phyloP scores from a whole-genome alignment of 2,888 invertebrate genomes.

The Macrosoma leucophasiata region DNA sequence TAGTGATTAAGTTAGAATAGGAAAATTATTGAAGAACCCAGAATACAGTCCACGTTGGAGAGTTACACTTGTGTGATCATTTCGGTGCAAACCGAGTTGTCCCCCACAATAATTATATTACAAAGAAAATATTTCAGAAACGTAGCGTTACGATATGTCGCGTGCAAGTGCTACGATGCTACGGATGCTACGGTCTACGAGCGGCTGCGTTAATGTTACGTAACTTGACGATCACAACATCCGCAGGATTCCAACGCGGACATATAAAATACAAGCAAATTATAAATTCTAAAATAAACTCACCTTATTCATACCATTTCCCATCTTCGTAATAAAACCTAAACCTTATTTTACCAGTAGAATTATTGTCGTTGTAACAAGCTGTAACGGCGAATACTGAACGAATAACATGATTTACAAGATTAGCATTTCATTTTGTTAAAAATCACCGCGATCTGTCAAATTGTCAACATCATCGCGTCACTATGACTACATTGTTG shows the following conservation, averaged over 20 bases:
- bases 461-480: constrained; percentile 58
- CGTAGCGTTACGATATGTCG: too few species aligned
- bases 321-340: constrained; percentile 66
- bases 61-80: too few species aligned
- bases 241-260: constrained; percentile 18
- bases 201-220: constrained; percentile 34
- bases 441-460: constrained; percentile 35
- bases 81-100: too few species aligned
- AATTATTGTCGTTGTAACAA: constrained; percentile 47
- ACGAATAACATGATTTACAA: constrained; percentile 39
- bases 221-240: constrained; percentile 29
- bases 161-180: too few species aligned
- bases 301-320: constrained; percentile 95
- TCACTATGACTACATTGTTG: constrained; percentile 75
- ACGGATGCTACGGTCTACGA: constrained; percentile 24
- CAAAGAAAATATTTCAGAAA: too few species aligned
- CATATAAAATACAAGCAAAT: too few species aligned
- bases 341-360: constrained; percentile 34
- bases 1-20: too few species aligned
- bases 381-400: constrained; percentile 35
- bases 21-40: too few species aligned
- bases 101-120: too few species aligned
- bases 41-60: too few species aligned
- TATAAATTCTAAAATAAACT: constrained; percentile 32
- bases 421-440: constrained; percentile 25